phyloP scores from a whole-genome alignment of 2,888 invertebrate genomes.

The Lasioglossum figueresi region DNA sequence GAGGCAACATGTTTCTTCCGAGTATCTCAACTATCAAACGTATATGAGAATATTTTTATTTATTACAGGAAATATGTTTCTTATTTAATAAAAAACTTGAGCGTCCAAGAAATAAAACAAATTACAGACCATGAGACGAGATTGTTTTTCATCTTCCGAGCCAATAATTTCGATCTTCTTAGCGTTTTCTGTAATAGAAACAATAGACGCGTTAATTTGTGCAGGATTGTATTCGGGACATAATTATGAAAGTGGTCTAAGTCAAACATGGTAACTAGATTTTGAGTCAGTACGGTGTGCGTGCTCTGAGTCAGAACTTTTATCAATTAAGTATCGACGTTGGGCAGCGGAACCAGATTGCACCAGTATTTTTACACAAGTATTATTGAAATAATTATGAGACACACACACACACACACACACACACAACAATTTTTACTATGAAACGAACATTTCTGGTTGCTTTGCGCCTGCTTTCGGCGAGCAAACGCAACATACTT shows the following conservation, averaged over 20 bases:
- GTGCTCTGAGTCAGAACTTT: too few relatives aligned
- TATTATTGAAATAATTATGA: constrained; percentile 36
- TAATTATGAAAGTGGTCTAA: too few relatives aligned
- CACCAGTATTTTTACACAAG: constrained; percentile 45
- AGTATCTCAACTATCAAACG: not conserved
- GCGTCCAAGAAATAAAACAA: constrained; percentile 80
- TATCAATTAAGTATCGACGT: not conserved
- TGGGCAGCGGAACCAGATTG: not conserved
- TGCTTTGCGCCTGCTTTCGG: not conserved
- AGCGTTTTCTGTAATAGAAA: constrained; percentile 78
- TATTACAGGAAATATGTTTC: constrained; percentile 21
- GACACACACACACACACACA: too few relatives aligned
- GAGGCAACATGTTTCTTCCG: not conserved
- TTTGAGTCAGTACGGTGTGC: too few relatives aligned
- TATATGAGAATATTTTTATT: constrained; percentile 17
- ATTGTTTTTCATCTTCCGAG: constrained; percentile 74
- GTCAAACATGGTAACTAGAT: constrained; percentile 62
- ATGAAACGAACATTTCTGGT: constrained; percentile 13
- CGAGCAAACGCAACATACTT: not conserved
- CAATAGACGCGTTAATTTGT: constrained; percentile 23
- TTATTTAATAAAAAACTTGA: constrained; percentile 77
- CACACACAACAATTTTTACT: constrained; percentile 8
- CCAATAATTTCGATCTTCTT: constrained; percentile 78
- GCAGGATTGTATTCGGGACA: not conserved
- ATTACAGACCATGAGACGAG: constrained; percentile 81